phyloP scores from a whole-genome alignment of 2,113 vertebrate genomes.

The Herpailurus yagouaroundi region DNA sequence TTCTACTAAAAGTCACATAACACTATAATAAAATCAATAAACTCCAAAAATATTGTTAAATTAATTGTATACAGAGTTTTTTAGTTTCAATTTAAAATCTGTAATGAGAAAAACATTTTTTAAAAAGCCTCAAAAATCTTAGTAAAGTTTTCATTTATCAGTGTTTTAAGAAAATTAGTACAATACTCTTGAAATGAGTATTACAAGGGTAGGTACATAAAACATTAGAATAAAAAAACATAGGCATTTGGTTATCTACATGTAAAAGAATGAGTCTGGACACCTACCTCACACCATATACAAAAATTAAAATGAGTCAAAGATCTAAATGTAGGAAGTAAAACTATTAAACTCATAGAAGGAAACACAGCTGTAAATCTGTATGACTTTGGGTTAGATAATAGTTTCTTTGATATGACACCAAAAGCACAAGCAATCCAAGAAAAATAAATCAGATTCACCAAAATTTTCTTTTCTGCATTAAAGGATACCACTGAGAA shows the following conservation, averaged over 20 bases:
- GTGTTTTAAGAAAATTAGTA: constrained; percentile 3
- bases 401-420: constrained; percentile 1
- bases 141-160: constrained; percentile 12
- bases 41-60: neutral
- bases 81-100: constrained; percentile 30
- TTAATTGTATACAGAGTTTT: neutral
- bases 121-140: neutral
- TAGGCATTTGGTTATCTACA: neutral
- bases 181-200: neutral
- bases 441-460: neutral
- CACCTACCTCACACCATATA: neutral
- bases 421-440: constrained; percentile 12
- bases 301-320: constrained; percentile 3
- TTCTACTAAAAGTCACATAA: neutral
- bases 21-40: constrained; percentile 7
- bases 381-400: neutral
- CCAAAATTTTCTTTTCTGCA: neutral
- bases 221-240: neutral
- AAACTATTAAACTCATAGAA: constrained; percentile 30
- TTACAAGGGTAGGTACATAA: neutral
- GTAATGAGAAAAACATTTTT: neutral
- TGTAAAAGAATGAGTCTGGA: neutral
- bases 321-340: neutral
- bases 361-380: neutral
- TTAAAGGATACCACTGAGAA: neutral